These are phyloP conservation scores for Sminthurinus aureus DNA, from an alignment of 2,888 invertebrate species.

Conservation along the genomic window DNA sequence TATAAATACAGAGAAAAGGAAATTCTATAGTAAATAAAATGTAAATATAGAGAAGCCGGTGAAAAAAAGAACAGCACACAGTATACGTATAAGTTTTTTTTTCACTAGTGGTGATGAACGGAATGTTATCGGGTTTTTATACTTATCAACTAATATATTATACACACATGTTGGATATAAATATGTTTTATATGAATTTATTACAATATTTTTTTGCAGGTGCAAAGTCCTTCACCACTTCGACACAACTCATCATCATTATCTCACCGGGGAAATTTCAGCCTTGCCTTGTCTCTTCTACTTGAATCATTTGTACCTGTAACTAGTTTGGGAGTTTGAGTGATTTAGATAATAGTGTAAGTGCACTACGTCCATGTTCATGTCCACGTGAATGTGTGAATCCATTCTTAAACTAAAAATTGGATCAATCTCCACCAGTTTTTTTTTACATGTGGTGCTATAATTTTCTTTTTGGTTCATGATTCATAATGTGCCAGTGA, in stretches of 20 bases:
- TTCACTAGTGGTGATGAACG: background rate
- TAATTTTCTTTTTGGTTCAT: no score
- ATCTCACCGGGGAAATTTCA: slow-evolving; percentile 20
- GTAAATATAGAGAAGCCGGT: no score
- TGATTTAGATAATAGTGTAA: no score
- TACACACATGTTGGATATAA: no score
- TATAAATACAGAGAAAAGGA: no score
- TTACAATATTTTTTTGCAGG: slow-evolving; percentile 31
- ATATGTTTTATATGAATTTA: slow-evolving; percentile 16
- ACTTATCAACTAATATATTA: slow-evolving; percentile 9
- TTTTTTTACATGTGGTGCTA: no score
- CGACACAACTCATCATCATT: slow-evolving; percentile 34
- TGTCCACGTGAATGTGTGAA: background rate
- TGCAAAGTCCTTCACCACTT: slow-evolving; percentile 25
- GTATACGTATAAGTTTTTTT: no score
- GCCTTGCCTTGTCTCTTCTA: slow-evolving; percentile 17
- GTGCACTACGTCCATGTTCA: background rate
- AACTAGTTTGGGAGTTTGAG: background rate
- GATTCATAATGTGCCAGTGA: no score
- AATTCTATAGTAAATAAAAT: no score
- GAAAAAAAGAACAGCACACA: no score
- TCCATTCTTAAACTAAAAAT: background rate
- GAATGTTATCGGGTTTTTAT: slow-evolving; percentile 30
- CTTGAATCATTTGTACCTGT: no score
- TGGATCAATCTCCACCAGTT: background rate